Conservation (phyloP, 2,888 invertebrate genomes). For the Diadromus collaris region DNA sequence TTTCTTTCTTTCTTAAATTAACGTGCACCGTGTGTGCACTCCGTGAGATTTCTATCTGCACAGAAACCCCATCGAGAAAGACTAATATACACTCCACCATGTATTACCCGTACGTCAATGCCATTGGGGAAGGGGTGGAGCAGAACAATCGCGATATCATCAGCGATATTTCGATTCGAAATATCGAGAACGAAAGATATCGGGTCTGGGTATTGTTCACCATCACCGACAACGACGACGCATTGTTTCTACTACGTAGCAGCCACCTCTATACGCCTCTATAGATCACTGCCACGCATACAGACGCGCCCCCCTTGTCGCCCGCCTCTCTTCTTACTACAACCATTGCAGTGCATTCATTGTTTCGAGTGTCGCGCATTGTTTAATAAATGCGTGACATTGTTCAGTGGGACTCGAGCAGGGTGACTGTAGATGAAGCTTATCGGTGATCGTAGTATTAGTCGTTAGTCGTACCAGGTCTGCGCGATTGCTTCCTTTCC, state of each 20-base stretch:
- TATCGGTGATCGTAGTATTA: slow-evolving; percentile 55
- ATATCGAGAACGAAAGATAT: slow-evolving; percentile 71
- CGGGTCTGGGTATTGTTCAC: slow-evolving; percentile 58
- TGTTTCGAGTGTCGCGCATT: slow-evolving; percentile 72
- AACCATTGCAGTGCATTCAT: slow-evolving; percentile 67
- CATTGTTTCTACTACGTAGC: slow-evolving; percentile 51
- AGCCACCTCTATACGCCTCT: slow-evolving; percentile 11
- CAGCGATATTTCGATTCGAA: slow-evolving; percentile 72
- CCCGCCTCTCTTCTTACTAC: not conserved
- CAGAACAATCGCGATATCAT: slow-evolving; percentile 72
- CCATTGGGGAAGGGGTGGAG: slow-evolving; percentile 10
- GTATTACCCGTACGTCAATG: not conserved
- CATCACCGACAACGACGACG: slow-evolving; percentile 44
- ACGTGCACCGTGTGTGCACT: slow-evolving; percentile 18
- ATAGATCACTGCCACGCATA: slow-evolving; percentile 51
- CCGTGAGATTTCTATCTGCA: slow-evolving; percentile 31
- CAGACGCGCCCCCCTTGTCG: slow-evolving; percentile 44
- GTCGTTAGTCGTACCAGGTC: slow-evolving; percentile 54
- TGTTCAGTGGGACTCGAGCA: slow-evolving; percentile 70
- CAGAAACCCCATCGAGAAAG: slow-evolving; percentile 29
- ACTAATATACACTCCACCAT: slow-evolving; percentile 31
- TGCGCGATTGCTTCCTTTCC: slow-evolving; percentile 63
- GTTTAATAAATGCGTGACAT: slow-evolving; percentile 74
- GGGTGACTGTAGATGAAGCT: slow-evolving; percentile 57
- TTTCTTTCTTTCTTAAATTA: not conserved